Conservation (phyloP, 2,797 vertebrate species). For the Sitta carolinensis region DNA sequence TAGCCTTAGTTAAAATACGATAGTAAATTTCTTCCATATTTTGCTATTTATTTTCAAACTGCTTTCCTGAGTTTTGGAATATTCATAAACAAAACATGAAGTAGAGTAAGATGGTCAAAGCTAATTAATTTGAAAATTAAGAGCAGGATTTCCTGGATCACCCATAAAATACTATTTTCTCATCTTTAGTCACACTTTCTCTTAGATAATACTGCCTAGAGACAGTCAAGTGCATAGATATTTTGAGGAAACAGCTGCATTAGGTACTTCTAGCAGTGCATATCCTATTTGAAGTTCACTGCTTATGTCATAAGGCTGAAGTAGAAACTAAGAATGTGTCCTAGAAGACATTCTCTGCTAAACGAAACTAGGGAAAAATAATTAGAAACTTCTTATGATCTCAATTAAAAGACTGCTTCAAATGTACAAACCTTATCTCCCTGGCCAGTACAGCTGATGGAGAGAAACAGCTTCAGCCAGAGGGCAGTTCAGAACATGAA, state of each 20-base stretch:
- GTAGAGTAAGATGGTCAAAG: background rate
- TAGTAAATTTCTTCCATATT: background rate
- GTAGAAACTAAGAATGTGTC: background rate
- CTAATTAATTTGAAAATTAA: background rate
- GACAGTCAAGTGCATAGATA: background rate
- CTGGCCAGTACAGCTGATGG: background rate
- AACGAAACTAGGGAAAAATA: background rate
- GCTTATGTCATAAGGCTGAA: background rate
- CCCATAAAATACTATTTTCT: background rate
- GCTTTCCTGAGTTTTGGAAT: background rate
- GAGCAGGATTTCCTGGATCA: background rate
- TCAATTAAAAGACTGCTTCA: slow-evolving; percentile 18
- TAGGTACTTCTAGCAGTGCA: background rate
- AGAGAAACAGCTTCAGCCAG: background rate
- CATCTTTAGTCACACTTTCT: background rate
- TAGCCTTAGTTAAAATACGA: background rate
- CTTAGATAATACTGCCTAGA: background rate
- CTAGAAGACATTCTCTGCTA: background rate
- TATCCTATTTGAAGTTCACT: background rate
- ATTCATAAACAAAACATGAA: background rate
- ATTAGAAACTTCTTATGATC: background rate
- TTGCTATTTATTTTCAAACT: background rate
- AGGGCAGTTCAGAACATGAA: background rate
- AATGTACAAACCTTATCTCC: background rate
- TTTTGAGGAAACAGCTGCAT: background rate